A percentile compares a stretch with the other conserved stretches of the same genome.
Evolutionary conservation across 92 coral and sea anemone species (phyloP).

Genomic region (Zoanthus gigantus): DNA sequence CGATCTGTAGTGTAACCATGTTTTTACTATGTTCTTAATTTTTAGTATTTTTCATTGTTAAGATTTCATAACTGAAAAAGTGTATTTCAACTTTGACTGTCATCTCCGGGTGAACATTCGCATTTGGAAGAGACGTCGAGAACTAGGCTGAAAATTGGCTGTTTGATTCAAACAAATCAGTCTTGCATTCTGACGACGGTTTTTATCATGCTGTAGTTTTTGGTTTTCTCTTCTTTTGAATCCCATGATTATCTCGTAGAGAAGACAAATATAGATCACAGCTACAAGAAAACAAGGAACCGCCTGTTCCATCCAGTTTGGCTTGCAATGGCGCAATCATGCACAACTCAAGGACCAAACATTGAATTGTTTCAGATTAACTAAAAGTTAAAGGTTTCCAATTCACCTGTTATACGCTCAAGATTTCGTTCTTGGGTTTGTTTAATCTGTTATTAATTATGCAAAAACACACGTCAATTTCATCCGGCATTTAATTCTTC

Average conservation of each 20-base stretch:
- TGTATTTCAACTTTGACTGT: background rate
- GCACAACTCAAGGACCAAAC: background rate
- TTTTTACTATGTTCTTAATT: no score
- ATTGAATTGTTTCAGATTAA: background rate
- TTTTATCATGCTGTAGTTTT: background rate
- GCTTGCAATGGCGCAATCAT: background rate
- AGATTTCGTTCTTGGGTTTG: background rate
- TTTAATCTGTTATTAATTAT: no score
- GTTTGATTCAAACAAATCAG: background rate
- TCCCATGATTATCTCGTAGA: constrained; percentile 31
- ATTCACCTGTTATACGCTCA: background rate
- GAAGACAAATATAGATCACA: constrained; percentile 6
- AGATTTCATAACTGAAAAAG: no score
- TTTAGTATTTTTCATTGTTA: no score
- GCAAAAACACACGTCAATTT: background rate
- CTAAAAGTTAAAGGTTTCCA: no score
- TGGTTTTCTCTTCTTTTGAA: background rate
- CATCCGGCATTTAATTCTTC: background rate
- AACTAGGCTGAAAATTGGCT: constrained; percentile 11
- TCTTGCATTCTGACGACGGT: background rate
- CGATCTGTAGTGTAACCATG: no score
- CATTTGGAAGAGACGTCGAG: constrained; percentile 43
- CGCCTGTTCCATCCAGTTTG: constrained; percentile 9
- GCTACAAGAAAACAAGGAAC: constrained; percentile 12
- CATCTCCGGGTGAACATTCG: constrained; percentile 33